Conservation (phyloP, 2,797 vertebrate species). For the Smutsia temminckii region DNA sequence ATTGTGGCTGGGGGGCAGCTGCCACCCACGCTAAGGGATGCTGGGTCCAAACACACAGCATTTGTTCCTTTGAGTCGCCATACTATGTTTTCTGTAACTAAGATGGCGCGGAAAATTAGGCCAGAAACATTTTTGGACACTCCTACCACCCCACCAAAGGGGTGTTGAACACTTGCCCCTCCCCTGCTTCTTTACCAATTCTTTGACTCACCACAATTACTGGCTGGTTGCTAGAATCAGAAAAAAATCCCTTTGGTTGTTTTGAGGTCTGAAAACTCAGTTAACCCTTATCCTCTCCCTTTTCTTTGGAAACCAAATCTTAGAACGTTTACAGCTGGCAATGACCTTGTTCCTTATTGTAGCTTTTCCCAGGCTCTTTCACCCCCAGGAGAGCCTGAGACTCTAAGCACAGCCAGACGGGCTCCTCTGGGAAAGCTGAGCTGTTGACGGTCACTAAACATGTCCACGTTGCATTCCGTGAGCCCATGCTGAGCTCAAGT, state of each 20-base stretch:
- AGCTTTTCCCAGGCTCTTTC: conserved; percentile 69
- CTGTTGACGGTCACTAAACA: background rate
- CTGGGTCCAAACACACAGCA: accelerated
- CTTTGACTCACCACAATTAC: background rate
- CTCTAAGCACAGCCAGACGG: background rate
- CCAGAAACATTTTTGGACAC: background rate
- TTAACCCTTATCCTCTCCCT: conserved; percentile 4
- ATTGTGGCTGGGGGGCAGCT: background rate
- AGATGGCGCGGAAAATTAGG: background rate
- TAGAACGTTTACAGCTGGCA: conserved; percentile 51
- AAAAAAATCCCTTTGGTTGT: conserved; percentile 22
- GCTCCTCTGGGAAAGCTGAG: conserved; percentile 33
- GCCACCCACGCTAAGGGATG: too few species aligned
- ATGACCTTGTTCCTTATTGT: background rate
- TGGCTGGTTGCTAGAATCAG: background rate
- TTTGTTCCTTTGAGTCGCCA: background rate
- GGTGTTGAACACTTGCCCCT: background rate
- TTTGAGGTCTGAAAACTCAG: conserved; percentile 31
- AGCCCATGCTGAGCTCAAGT: background rate
- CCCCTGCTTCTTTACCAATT: background rate
- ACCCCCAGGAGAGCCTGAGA: conserved; percentile 42
- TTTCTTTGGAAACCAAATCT: conserved; percentile 62
- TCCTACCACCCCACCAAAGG: accelerated
- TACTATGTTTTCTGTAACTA: background rate
- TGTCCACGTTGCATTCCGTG: background rate